Base-by-base conservation (phyloP, 1,140 invertebrate species). In the Paracyclopina nana region DNA sequence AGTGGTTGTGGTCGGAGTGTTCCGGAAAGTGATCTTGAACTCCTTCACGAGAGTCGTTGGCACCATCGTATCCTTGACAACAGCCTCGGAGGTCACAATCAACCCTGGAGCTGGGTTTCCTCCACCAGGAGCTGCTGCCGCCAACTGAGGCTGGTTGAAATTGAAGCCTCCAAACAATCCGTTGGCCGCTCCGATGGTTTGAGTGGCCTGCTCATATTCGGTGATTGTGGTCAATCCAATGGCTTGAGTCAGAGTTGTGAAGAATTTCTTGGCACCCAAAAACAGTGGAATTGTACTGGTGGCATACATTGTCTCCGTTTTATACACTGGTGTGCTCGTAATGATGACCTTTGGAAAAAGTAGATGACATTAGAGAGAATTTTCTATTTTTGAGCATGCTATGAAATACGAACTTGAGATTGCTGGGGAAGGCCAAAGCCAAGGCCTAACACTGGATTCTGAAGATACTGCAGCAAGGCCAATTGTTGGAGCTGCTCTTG, bases 1-100 rank as follows among this genome's bases (percentile, higher is more conserved):
- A 0, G 81, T 85, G 0, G 83, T 86, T 58, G 80, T 81, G 0
- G 82, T 79, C 0, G 82, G 84, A 60, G 82, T 82, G 20, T 82
- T 82, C 3, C 82, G 81, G 60, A 87, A 86, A 0, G 80, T 84
- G 9, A 87, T 63, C 61, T 84, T 84, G 14, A 86, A 62, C 18
- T 85, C 68, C 64, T 81, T 80, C 42, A 79, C 80, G 28, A 82
- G 75, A 0, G 81, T 84, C 46, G 77, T 68, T 1, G 79, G 82
- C 2, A 82, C 72, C 55, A 80, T 65, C 0, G 80, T 82, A 56
- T 80, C 80, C 29, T 79, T 72, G 1, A 84, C 69, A 8, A 84
- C 66, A 1, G 81, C 80, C 0, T 79, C 79, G 16, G 78, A 82
- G 3, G 79, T 82, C 6, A 83, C 63, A 11, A 77, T 73, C 57